Conservation (phyloP, 2,888 invertebrate genomes). For the Sesamia inferens region DNA sequence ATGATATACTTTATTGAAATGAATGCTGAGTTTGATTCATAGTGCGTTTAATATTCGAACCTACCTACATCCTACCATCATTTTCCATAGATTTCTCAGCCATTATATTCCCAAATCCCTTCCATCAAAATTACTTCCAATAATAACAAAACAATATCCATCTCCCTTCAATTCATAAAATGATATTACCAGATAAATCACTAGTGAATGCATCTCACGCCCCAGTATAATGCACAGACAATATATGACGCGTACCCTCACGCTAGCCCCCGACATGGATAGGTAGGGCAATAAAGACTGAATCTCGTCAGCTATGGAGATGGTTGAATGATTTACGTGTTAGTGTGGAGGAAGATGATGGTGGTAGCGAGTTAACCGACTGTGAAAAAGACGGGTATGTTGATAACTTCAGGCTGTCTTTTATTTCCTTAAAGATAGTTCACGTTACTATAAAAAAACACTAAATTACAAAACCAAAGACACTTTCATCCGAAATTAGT, state of each 20-base stretch:
- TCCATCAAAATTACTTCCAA: constrained; percentile 28
- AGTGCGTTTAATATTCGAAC: background rate
- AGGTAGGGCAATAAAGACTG: constrained; percentile 80
- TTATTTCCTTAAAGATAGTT: no score
- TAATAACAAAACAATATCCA: constrained; percentile 40
- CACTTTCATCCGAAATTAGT: no score
- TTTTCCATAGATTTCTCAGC: background rate
- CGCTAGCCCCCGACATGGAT: constrained; percentile 68
- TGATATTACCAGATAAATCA: constrained; percentile 60
- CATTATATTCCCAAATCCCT: background rate
- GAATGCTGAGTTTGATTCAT: background rate
- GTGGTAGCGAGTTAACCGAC: constrained; percentile 17
- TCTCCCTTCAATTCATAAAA: constrained; percentile 53
- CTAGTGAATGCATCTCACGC: constrained; percentile 59
- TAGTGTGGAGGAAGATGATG: constrained; percentile 1
- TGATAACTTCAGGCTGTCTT: background rate
- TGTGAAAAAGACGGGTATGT: background rate
- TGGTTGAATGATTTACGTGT: constrained; percentile 53
- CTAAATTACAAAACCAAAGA: no score
- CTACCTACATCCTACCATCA: background rate
- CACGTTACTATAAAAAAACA: no score
- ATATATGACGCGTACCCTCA: constrained; percentile 57
- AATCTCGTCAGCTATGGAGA: constrained; percentile 74
- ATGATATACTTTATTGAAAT: background rate
- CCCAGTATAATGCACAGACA: constrained; percentile 57